These are phyloP conservation scores for Delphinapterus leucas DNA, from an alignment of 2,113 vertebrate genomes.

Conservation along the genomic window DNA sequence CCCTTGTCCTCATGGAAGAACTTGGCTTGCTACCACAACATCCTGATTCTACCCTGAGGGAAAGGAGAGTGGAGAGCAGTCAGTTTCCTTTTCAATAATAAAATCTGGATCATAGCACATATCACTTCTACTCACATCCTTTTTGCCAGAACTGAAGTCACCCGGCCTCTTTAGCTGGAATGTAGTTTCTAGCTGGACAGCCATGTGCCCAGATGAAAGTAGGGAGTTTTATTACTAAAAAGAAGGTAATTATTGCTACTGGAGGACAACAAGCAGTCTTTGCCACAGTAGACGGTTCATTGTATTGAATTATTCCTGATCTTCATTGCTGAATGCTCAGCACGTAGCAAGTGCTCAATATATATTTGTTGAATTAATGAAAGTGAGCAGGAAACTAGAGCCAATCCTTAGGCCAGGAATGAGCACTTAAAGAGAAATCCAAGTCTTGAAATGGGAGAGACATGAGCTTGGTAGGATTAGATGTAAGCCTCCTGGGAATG, in stretches of 20 bases:
- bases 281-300: not conserved
- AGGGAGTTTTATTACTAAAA: not conserved
- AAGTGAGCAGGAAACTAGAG: not conserved
- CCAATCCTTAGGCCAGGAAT: not conserved
- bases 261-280: not conserved
- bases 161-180: not conserved
- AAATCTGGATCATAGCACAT: not conserved
- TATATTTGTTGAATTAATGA: not conserved
- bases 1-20: not conserved
- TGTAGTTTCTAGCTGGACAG: not conserved
- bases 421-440: not conserved
- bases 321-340: not conserved
- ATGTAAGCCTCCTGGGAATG: not conserved
- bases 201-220: not conserved
- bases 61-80: not conserved
- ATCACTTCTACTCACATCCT: not conserved
- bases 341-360: not conserved
- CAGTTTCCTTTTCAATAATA: not conserved
- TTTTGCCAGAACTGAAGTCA: not conserved
- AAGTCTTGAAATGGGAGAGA: not conserved
- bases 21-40: not conserved
- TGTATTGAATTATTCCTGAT: not conserved
- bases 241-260: not conserved
- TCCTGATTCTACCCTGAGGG: not conserved
- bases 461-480: not conserved